Conservation (phyloP, 2,888 invertebrate species). For the Gryllus longicercus region DNA sequence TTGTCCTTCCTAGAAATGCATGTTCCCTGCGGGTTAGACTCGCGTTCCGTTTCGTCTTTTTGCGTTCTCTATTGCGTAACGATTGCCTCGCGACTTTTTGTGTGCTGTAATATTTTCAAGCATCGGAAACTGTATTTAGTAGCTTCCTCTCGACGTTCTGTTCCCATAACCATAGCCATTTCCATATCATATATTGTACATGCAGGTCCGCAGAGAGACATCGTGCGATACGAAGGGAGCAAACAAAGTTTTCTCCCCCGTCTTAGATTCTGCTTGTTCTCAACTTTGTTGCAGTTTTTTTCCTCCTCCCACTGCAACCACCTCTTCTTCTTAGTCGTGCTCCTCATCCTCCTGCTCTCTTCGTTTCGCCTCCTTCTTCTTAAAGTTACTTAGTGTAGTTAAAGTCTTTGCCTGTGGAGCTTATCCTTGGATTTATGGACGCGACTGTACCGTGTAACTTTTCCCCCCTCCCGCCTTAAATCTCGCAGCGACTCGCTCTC, state of each 20-base stretch:
- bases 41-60: no score
- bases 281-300: background rate
- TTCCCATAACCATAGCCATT: background rate
- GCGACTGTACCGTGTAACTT: constrained; percentile 17
- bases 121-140: background rate
- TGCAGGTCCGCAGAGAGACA: background rate
- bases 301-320: background rate
- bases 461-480: background rate
- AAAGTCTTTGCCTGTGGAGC: background rate
- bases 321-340: background rate
- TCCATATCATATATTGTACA: background rate
- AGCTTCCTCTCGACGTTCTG: background rate
- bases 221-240: background rate
- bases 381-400: constrained; percentile 17
- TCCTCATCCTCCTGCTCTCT: background rate
- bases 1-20: no score
- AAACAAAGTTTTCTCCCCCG: background rate
- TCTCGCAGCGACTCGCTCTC: constrained; percentile 5
- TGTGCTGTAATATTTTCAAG: no score
- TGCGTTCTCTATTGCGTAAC: no score
- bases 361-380: background rate
- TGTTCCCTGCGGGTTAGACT: no score
- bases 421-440: constrained; percentile 6
- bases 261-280: constrained; percentile 6
- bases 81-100: no score